Base-by-base conservation (phyloP, 1,140 invertebrate species). In the Calephelis nemesis region DNA sequence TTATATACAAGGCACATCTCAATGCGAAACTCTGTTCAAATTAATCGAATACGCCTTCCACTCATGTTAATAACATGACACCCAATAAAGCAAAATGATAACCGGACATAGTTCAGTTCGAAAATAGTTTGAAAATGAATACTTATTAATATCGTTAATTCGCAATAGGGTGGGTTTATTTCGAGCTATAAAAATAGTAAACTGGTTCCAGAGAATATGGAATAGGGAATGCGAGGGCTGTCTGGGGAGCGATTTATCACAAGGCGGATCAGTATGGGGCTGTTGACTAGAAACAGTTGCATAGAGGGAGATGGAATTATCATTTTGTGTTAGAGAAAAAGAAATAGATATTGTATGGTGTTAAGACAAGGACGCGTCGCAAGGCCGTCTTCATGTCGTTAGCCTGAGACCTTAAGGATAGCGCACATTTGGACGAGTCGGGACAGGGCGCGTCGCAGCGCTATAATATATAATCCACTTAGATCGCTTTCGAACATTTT, bases 221-320 rank as follows among this genome's bases (percentile, higher is more conserved):
- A 79, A 79, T 72, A 75, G 74, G 71, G 74, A 73, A 81, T 78
- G 81, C 75, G 73, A 79, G 83, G 79, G 84, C 87, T 82, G 81
- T 84, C 82, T 76, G 72, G 62, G 70, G 75, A 78, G 76, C 79
- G 75, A 88, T 89, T 87, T 89, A 88, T 89, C 82, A 86, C 77
- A 72, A 66, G 67, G 76, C 74, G 65, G 71, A 84, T 81, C 83
- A 75, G 77, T 76, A 77, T 80, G 75, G 78, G 79, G 83, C 76
- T 79, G 79, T 74, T 76, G 74, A 69, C 71, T 68, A 72, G 64
- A 63, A 63, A 79, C 72, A 65, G 66, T 68, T 60, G 68, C 72
- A 68, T 68, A 63, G 71, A 81, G 70, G 68, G 74, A 66, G 75
- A 77, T 70, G 49, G 75, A 76, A 62, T 66, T 70, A 72, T 71